Percentiles rank a stretch among this genome's conserved stretches.
Conservation (phyloP, 2,888 invertebrate species). For the Cotesia congregata region DNA sequence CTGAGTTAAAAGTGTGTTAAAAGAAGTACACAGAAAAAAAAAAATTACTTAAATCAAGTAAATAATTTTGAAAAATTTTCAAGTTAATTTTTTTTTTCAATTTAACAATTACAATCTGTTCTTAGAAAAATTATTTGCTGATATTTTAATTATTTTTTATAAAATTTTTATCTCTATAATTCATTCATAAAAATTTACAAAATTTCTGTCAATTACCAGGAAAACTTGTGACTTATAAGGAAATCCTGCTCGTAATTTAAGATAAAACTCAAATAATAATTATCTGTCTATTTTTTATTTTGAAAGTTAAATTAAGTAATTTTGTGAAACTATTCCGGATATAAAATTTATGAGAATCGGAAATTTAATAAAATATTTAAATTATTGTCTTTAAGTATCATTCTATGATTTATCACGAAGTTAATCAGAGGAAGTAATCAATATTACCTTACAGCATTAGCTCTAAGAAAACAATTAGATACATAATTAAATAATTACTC, state of each 20-base stretch:
- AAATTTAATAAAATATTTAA: not conserved
- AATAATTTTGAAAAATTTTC: too few species aligned
- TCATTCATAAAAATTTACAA: not conserved
- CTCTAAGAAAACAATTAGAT: not conserved
- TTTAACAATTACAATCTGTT: too few species aligned
- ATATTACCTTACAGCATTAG: not conserved
- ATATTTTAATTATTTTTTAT: too few species aligned
- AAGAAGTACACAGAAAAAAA: too few species aligned
- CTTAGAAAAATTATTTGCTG: too few species aligned
- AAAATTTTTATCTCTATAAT: too few species aligned
- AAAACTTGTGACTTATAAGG: not conserved
- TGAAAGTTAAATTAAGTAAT: not conserved
- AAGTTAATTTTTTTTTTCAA: too few species aligned
- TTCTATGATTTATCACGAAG: not conserved
- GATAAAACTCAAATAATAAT: not conserved
- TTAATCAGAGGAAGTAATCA: not conserved
- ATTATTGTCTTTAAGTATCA: not conserved
- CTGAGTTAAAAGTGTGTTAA: too few species aligned
- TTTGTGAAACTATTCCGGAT: not conserved
- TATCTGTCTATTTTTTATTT: not conserved
- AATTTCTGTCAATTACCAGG: not conserved
- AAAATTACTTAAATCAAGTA: too few species aligned
- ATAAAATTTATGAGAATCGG: not conserved
- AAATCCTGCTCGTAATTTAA: not conserved
- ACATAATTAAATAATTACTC: not conserved